Conservation (phyloP, 2,888 invertebrate species). For the Caenorhabditis zanzibari region DNA sequence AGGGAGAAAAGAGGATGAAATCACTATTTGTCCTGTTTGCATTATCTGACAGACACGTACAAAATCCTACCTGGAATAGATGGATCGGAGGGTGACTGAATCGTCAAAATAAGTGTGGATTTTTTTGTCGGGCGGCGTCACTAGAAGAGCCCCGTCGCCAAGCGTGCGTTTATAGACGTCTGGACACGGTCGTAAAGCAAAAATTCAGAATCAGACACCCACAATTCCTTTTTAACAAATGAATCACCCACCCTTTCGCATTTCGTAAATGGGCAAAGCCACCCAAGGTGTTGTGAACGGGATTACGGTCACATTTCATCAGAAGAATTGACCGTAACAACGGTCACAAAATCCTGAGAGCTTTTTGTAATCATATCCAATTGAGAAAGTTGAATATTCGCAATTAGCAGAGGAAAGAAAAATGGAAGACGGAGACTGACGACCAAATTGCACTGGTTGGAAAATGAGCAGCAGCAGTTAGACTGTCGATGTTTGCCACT, state of each 20-base stretch:
- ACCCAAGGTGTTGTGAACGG: slow-evolving; percentile 69
- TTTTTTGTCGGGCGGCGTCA: slow-evolving; percentile 5
- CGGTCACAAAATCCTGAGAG: slow-evolving; percentile 66
- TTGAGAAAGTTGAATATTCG: not conserved
- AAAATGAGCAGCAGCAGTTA: slow-evolving; percentile 39
- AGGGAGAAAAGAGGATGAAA: slow-evolving; percentile 25
- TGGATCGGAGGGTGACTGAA: slow-evolving; percentile 6
- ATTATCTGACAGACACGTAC: slow-evolving; percentile 1
- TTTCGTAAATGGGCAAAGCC: not conserved
- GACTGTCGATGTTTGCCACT: slow-evolving; percentile 61
- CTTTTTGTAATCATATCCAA: too few relatives aligned
- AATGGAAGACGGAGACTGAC: not conserved
- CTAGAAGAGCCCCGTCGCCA: not conserved
- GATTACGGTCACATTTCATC: slow-evolving; percentile 66
- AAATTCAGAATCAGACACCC: slow-evolving; percentile 46
- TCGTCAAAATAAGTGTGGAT: slow-evolving; percentile 38
- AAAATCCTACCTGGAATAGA: slow-evolving; percentile 34
- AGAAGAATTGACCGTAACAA: slow-evolving; percentile 64
- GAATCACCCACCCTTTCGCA: slow-evolving; percentile 26
- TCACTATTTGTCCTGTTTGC: slow-evolving; percentile 34
- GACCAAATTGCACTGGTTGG: slow-evolving; percentile 46
- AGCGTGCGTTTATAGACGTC: slow-evolving; percentile 23
- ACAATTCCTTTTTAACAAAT: slow-evolving; percentile 37
- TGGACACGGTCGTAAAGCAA: slow-evolving; percentile 43
- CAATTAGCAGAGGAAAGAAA: not conserved